phyloP scores from a whole-genome alignment of 2,113 vertebrate genomes.

The Andinoacara biseriatus region DNA sequence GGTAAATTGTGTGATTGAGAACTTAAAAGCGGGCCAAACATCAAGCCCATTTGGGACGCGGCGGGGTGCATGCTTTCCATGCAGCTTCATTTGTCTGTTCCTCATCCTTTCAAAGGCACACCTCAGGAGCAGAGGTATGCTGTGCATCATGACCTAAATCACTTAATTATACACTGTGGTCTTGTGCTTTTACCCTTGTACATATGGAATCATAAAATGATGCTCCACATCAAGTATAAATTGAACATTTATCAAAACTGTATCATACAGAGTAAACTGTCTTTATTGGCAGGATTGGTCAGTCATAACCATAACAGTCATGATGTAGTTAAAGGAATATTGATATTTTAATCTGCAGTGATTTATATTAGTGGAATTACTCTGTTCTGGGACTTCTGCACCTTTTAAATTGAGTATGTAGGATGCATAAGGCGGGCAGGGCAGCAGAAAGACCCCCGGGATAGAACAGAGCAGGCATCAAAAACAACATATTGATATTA shows the following conservation, averaged over 20 bases:
- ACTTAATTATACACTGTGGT: slow-evolving; percentile 50
- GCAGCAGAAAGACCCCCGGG: not conserved
- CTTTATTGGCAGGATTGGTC: not conserved
- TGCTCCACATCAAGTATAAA: not conserved
- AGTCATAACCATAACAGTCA: not conserved
- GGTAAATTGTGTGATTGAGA: slow-evolving; percentile 68
- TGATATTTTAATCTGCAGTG: not conserved
- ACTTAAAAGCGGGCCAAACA: slow-evolving; percentile 65
- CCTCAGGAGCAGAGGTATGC: slow-evolving; percentile 32
- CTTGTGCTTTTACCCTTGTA: slow-evolving; percentile 21
- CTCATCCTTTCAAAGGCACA: slow-evolving; percentile 42
- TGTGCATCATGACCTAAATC: slow-evolving; percentile 52
- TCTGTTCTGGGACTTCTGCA: not conserved
- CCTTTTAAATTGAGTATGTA: not conserved
- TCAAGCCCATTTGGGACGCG: slow-evolving; percentile 57
- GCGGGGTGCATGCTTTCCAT: slow-evolving; percentile 33
- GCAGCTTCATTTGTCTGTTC: slow-evolving; percentile 52
- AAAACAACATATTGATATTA: not conserved
- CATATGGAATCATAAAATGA: not conserved
- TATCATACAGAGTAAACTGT: not conserved
- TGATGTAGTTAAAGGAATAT: not conserved
- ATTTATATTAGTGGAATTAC: not conserved
- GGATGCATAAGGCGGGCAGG: not conserved
- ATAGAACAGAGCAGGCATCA: not conserved
- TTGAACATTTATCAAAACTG: not conserved